Conservation (phyloP, 2,113 vertebrate species). For the Euleptes europaea region DNA sequence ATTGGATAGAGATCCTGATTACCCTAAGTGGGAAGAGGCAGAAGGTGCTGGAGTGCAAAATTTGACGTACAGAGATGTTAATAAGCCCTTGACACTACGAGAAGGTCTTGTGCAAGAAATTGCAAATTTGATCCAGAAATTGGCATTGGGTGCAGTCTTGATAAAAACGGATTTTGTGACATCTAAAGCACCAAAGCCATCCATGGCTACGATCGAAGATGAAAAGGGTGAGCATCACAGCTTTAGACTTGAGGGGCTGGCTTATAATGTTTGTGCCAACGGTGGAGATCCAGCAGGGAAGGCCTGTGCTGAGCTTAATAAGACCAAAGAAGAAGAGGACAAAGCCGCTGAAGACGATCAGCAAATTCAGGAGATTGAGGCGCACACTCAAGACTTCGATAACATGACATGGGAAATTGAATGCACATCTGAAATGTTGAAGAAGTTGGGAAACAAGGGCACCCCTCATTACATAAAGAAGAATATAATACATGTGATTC, state of each 20-base stretch:
- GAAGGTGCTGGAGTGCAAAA: slow-evolving; percentile 18
- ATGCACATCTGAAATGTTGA: slow-evolving; percentile 79
- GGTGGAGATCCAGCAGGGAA: background rate
- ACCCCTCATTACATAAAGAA: slow-evolving; percentile 74
- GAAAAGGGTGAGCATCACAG: slow-evolving; percentile 14
- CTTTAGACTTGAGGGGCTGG: background rate
- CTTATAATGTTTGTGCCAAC: background rate
- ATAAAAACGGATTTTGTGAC: slow-evolving; percentile 25
- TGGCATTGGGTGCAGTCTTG: slow-evolving; percentile 35
- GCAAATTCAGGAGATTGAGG: slow-evolving; percentile 59
- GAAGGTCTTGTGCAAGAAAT: slow-evolving; percentile 72
- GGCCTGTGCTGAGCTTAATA: background rate
- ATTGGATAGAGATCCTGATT: background rate
- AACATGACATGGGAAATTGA: slow-evolving; percentile 86
- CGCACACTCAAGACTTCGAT: slow-evolving; percentile 75
- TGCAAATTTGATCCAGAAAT: slow-evolving; percentile 64
- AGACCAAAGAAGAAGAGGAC: slow-evolving; percentile 23
- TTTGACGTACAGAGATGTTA: slow-evolving; percentile 23
- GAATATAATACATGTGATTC: slow-evolving; percentile 75
- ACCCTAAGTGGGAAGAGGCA: slow-evolving; percentile 1
- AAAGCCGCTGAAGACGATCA: slow-evolving; percentile 36
- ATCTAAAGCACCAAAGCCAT: slow-evolving; percentile 4
- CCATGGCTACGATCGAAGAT: background rate
- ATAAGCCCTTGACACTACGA: slow-evolving; percentile 52
- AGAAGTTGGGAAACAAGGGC: slow-evolving; percentile 75